These are phyloP conservation scores for Aphis gossypii DNA, from an alignment of 1,140 invertebrate species.

Conservation along the genomic window DNA sequence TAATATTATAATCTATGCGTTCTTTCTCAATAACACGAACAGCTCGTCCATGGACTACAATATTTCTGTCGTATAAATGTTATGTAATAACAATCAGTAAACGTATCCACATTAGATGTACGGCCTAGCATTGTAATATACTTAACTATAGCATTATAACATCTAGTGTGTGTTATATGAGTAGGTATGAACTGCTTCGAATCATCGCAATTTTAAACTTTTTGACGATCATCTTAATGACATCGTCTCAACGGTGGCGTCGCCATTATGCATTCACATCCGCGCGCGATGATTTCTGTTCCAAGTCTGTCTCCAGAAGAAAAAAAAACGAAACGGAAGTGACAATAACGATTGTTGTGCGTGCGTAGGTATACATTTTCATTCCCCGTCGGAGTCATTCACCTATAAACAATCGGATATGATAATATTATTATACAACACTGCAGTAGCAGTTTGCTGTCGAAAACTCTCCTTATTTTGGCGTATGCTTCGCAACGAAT, in stretches of 20 bases:
- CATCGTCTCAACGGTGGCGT: background rate
- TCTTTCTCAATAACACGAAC: background rate
- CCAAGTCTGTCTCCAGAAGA: background rate
- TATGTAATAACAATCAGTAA: background rate
- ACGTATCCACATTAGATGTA: background rate
- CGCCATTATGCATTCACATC: background rate
- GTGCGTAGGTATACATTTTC: background rate
- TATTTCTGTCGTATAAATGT: background rate
- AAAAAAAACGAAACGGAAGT: background rate
- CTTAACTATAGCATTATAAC: background rate
- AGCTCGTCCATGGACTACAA: background rate
- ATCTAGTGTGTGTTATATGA: fast-evolving
- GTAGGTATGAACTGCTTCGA: background rate
- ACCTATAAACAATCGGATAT: background rate
- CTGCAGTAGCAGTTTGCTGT: background rate
- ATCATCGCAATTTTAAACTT: no score
- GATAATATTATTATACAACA: background rate
- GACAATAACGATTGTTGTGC: background rate
- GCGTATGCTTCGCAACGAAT: background rate
- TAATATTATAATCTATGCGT: background rate
- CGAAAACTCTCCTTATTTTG: background rate
- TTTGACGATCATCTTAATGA: background rate
- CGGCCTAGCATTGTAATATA: background rate
- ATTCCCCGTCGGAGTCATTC: background rate
- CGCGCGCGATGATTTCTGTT: background rate